Percentiles rank a stretch among this genome's conserved stretches.
phyloP scores from a whole-genome alignment of 2,113 vertebrate genomes.

The Gnathonemus echidnorhynchus region DNA sequence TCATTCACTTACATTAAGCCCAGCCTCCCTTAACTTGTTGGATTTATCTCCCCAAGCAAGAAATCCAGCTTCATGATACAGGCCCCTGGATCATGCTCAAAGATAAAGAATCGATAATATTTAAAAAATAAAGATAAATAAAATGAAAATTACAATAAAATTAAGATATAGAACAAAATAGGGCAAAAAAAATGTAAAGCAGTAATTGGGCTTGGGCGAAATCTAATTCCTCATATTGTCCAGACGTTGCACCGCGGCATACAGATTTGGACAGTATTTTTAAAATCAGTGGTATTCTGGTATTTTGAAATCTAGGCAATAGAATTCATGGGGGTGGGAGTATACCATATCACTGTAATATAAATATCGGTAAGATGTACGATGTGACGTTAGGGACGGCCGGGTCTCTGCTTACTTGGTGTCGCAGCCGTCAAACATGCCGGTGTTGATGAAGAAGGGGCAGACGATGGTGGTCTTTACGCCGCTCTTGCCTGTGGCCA shows the following conservation, averaged over 20 bases:
- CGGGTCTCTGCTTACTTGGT: conserved; percentile 60
- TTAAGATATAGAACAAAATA: too few relatives aligned
- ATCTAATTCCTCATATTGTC: background rate
- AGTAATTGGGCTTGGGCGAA: background rate
- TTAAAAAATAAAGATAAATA: too few relatives aligned
- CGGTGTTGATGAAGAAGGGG: conserved; percentile 79
- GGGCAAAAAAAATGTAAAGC: background rate
- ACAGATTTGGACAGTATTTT: background rate
- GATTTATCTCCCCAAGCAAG: background rate
- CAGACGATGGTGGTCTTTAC: conserved; percentile 88
- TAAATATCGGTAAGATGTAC: background rate
- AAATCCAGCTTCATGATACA: background rate
- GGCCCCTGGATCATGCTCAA: background rate
- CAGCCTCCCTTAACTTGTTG: too few relatives aligned
- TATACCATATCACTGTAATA: background rate
- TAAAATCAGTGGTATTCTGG: background rate
- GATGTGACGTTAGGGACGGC: background rate
- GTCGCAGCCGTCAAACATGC: conserved; percentile 82
- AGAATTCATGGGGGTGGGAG: background rate
- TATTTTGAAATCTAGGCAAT: background rate
- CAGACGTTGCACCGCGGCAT: background rate
- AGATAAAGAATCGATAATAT: too few relatives aligned
- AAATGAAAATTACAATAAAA: too few relatives aligned
- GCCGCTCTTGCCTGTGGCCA: conserved; percentile 55
- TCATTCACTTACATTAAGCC: background rate